phyloP scores from a whole-genome alignment of 2,113 vertebrate species.

The Erinaceus europaeus region DNA sequence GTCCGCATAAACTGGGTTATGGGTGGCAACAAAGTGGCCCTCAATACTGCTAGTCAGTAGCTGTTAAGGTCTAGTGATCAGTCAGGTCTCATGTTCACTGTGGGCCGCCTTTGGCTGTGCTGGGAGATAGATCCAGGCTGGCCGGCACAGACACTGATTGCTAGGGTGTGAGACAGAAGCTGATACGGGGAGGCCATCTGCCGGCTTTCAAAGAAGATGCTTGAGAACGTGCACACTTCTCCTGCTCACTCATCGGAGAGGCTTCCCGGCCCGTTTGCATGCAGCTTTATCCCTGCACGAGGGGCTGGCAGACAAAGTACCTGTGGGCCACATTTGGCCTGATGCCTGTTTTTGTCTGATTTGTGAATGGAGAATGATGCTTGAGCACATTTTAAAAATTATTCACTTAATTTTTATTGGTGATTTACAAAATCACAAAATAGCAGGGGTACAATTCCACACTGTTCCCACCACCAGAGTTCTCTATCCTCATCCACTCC shows the following conservation, averaged over 20 bases:
- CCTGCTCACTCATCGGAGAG: background rate
- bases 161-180: background rate
- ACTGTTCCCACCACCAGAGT: no score
- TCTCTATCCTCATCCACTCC: no score
- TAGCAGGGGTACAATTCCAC: no score
- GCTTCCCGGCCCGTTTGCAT: background rate
- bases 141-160: background rate
- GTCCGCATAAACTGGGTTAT: background rate
- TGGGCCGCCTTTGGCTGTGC: background rate
- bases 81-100: background rate
- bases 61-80: background rate
- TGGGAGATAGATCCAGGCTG: background rate
- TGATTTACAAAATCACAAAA: no score
- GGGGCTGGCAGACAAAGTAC: background rate
- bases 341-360: background rate
- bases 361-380: background rate
- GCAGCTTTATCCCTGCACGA: background rate
- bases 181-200: rapidly evolving
- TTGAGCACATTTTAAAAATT: no score
- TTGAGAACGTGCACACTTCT: background rate
- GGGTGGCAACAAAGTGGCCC: background rate
- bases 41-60: background rate
- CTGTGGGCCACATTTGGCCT: background rate
- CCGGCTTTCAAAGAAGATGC: background rate
- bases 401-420: no score